Base-by-base conservation (phyloP, 2,888 invertebrate genomes). In the Oligia strigilis region DNA sequence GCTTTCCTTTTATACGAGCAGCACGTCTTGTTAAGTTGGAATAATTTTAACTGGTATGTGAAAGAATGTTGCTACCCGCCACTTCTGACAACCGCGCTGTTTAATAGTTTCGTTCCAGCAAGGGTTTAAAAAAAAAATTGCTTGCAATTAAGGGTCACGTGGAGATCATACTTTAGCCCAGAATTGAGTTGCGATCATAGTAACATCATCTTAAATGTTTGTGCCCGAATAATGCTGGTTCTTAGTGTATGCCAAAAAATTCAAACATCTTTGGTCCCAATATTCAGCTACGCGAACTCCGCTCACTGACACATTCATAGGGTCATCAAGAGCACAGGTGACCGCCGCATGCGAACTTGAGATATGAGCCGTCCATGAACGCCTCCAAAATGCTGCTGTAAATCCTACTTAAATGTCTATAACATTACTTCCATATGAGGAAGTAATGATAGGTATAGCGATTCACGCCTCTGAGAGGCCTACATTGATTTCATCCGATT, bases 1-100 rank as follows among this genome's bases (percentile, higher is more conserved):
- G 77, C 88, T 88, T 88, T 88, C 84, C 62, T 84, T 86, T 85
- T 70, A n/a, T 76, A 71, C 74, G 76, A 69, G 72, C 29, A 55
- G 60, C 58, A 46, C 65, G 75, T 75, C 78, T 85, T 65, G 84
- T 84, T 79, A 62, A 69, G 40, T 81, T 73, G 52, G 64, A 84
- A 81, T 77, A 66, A 81, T 66, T 66, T 78, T 67, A 81, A 43
- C 60, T 40, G 19, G 72, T 55, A 62, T 66, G 72, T 64, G 72
- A 82, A 72, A 65, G 40, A 75, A 43, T 80, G 72, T 72, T 58
- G 78, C 65, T 65, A 66, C 60, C 29, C 46, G 58, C 29, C 23
- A 29, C 17, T 43, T 29, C 64, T 52, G 13, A 19, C 43, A 13
- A 52, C 52, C 8, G 9, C 8, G 9, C 11, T 13, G 23, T 29